phyloP scores from a whole-genome alignment of 2,113 vertebrate species.

The Sinocyclocheilus grahami region DNA sequence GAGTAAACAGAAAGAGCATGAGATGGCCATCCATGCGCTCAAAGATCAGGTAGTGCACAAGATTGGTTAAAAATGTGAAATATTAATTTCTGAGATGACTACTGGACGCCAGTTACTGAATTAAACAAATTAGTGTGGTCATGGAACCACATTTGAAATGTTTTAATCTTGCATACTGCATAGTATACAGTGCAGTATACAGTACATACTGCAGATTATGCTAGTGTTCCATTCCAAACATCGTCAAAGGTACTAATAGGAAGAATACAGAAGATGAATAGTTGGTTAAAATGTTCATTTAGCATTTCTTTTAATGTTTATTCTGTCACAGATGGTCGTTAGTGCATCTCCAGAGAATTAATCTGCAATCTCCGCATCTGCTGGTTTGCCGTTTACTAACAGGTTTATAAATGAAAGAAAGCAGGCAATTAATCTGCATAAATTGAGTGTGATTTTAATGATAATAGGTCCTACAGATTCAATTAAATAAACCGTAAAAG shows the following conservation, averaged over 20 bases:
- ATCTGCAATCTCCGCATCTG: conserved; percentile 14
- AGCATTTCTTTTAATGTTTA: conserved; percentile 4
- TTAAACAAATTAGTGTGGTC: not conserved
- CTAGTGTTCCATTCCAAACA: not conserved
- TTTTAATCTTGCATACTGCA: not conserved
- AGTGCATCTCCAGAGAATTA: not conserved
- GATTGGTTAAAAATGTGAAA: not conserved
- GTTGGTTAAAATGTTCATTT: conserved; percentile 2
- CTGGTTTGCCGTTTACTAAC: conserved; percentile 28
- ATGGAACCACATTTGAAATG: not conserved
- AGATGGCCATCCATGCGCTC: conserved; percentile 75
- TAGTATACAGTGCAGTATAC: too few species aligned
- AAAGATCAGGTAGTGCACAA: conserved; percentile 79
- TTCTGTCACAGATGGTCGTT: conserved; percentile 34
- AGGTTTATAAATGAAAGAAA: conserved; percentile 22
- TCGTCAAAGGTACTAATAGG: not conserved
- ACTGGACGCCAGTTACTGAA: not conserved
- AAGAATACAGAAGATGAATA: not conserved
- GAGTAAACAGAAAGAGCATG: conserved; percentile 80
- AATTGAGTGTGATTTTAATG: conserved; percentile 14
- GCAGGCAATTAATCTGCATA: conserved; percentile 19
- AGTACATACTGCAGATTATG: not conserved
- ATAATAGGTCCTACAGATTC: conserved; percentile 30
- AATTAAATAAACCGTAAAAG: conserved; percentile 27
- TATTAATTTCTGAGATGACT: not conserved